Evolutionary conservation across 2,113 vertebrate genomes (phyloP), one percentile per base, ranked within the genome.

Genomic region (Melospiza melodia): DNA sequence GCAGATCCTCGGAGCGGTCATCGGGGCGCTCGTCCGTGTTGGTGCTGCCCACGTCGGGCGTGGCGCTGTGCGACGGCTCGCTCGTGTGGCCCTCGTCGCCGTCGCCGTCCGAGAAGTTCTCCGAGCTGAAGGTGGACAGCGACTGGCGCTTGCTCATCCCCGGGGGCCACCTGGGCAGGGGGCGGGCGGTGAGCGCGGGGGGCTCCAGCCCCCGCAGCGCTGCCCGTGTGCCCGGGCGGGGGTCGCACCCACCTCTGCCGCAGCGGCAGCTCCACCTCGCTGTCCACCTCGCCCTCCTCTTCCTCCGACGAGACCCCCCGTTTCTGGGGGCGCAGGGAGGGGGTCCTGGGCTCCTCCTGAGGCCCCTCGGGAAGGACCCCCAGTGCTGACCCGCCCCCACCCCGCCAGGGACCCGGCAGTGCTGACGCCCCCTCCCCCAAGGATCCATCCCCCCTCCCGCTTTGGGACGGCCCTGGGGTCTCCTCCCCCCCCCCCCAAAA

Each of bases 1-100:
- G 91, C 13, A 93, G 67, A 1, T 93, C 91, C 91, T 93, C 91
- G 79, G 91, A 89, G 73, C 91, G 85, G 7, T 92, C 90, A 1
- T 92, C 90, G 39, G 84, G 78, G 0, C 90, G 84, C 73, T 93
- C 91, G 61, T 93, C 91, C 54, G 91, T 93, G 91, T 93, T 93
- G 79, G 91, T 93, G 91, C 91, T 93, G 91, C 91, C 91, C 79
- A 93, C 91, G 91, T 93, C 91, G 67, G 91, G 91, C 5, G 91
- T 93, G 59, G 85, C 91, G 1, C 85, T 84, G 91, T 89, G 91
- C 20, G 91, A 89, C 3, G 91, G 85, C 41, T 93, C 91, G 23
- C 91, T 93, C 73, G 91, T 93, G 67, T 89, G 91, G 22, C 85
- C 91, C 67, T 93, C 91, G 73, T 93, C 91, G 18, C 90, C 90